phyloP scores from a whole-genome alignment of 2,113 vertebrate species.

The Chaetura pelagica region DNA sequence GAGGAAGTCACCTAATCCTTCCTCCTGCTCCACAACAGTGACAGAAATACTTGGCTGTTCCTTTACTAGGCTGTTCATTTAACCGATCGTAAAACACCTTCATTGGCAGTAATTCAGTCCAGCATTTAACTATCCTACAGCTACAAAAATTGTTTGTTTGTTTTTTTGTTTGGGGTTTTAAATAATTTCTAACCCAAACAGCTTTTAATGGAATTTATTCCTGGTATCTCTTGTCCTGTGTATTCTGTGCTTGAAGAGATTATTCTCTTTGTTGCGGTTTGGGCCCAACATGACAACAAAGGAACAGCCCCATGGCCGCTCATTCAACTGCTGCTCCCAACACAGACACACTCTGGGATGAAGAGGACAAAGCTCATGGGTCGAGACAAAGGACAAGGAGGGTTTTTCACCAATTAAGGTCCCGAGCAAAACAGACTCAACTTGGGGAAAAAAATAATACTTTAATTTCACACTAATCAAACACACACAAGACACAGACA shows the following conservation, averaged over 20 bases:
- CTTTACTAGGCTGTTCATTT: not conserved
- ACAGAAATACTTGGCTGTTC: not conserved
- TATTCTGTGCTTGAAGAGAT: not conserved
- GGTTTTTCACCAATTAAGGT: too few relatives aligned
- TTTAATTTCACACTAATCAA: too few relatives aligned
- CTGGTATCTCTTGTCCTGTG: not conserved
- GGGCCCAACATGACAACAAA: too few relatives aligned
- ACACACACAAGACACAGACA: too few relatives aligned
- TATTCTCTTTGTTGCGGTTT: not conserved
- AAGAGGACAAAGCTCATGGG: too few relatives aligned
- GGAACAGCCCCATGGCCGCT: too few relatives aligned
- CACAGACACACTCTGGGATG: too few relatives aligned
- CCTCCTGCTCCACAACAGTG: not conserved
- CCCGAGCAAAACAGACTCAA: too few relatives aligned
- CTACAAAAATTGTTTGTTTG: not conserved
- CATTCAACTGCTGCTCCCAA: too few relatives aligned
- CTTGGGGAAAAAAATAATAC: too few relatives aligned
- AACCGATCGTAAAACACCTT: not conserved
- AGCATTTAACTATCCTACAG: not conserved
- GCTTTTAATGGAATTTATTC: not conserved
- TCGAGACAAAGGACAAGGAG: too few relatives aligned
- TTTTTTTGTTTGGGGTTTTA: not conserved
- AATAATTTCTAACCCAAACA: not conserved
- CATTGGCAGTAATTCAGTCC: not conserved
- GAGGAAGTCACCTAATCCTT: not conserved